These are phyloP conservation scores for Amiota mariae DNA, from an alignment of 2,888 invertebrate genomes.

Conservation along the genomic window DNA sequence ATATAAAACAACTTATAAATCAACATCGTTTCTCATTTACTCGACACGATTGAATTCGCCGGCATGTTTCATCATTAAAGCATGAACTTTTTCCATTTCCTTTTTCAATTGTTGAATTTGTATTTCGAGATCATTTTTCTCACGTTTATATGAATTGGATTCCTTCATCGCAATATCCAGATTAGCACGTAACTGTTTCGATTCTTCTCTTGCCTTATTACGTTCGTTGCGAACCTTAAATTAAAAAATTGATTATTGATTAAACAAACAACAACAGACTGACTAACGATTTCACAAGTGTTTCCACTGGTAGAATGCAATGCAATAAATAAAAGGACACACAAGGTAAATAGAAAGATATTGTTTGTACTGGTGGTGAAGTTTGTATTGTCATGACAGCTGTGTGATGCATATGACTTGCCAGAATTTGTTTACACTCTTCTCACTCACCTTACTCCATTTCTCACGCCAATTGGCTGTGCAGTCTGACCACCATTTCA, in stretches of 20 bases:
- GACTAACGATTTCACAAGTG: too few relatives aligned
- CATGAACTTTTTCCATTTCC: conserved; percentile 86
- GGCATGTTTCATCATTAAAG: conserved; percentile 80
- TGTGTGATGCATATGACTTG: background rate
- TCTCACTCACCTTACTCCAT: conserved; percentile 88
- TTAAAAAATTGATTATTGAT: conserved; percentile 38
- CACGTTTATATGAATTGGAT: conserved; percentile 81
- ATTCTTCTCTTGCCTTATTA: conserved; percentile 93
- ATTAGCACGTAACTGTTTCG: conserved; percentile 86
- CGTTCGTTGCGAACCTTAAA: conserved; percentile 88
- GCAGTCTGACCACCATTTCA: conserved; percentile 99
- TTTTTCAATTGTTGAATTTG: conserved; percentile 85
- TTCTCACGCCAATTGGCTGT: conserved; percentile 97
- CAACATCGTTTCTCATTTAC: background rate
- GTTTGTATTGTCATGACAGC: background rate
- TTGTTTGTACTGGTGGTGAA: background rate
- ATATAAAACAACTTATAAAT: too few relatives aligned
- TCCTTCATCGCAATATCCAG: conserved; percentile 87
- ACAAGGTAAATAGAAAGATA: background rate
- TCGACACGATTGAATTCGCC: conserved; percentile 79
- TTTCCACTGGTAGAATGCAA: background rate
- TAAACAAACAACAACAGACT: conserved; percentile 36
- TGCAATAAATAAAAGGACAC: background rate
- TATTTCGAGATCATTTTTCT: conserved; percentile 84
- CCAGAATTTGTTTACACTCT: too few relatives aligned